These are phyloP conservation scores for Sinopyrophorus schimmeli DNA, from an alignment of 2,888 invertebrate species.

Conservation along the genomic window DNA sequence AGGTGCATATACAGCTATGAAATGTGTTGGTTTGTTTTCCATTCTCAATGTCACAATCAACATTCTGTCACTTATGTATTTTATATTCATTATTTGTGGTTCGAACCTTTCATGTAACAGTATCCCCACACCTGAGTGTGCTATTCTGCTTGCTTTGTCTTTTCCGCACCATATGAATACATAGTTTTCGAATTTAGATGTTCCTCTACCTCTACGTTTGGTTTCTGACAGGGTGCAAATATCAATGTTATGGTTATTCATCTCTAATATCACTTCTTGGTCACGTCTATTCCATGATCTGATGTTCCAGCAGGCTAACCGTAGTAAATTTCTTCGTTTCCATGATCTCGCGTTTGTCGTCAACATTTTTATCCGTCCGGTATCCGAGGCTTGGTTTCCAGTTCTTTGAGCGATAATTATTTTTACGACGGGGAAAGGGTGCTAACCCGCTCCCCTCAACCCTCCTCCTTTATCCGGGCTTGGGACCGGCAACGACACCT, in stretches of 20 bases:
- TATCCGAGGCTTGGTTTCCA: too few species aligned
- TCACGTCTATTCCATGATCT: constrained; percentile 2
- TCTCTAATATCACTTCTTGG: constrained; percentile 1
- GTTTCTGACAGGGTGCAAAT: too few species aligned
- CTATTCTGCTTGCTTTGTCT: neutral
- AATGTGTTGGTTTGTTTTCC: neutral
- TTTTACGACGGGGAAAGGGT: too few species aligned
- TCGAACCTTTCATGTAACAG: neutral
- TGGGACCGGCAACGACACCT: too few species aligned
- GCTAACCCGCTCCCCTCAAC: too few species aligned
- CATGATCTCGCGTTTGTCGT: too few species aligned
- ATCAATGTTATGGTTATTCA: constrained; percentile 1
- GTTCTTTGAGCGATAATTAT: too few species aligned
- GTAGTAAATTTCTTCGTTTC: neutral
- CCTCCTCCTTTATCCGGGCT: too few species aligned
- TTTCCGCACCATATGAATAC: constrained; percentile 2
- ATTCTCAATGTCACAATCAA: constrained; percentile 1
- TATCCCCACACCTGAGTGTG: neutral
- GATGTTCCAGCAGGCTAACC: constrained; percentile 3
- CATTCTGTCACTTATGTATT: constrained; percentile 1
- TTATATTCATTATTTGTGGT: neutral
- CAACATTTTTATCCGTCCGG: too few species aligned
- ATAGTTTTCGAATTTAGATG: constrained; percentile 1
- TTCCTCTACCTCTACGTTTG: neutral
- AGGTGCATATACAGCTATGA: neutral